These are phyloP conservation scores for Nannospalax galili DNA, from an alignment of 2,113 vertebrate species.

Conservation along the genomic window DNA sequence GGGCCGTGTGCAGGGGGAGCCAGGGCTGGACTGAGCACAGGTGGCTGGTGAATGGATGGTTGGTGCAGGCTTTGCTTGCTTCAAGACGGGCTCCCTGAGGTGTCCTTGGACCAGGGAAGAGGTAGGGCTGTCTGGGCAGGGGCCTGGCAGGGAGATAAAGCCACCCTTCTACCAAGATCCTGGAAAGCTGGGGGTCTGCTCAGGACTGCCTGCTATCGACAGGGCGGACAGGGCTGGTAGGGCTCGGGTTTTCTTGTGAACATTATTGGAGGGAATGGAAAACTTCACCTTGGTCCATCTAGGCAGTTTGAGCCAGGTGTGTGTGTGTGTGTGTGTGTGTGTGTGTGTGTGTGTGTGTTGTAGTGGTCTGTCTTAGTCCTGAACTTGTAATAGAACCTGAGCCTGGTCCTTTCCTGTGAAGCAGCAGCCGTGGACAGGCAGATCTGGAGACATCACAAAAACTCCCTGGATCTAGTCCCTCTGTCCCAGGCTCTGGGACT, in stretches of 20 bases:
- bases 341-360: neutral
- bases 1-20: accelerated
- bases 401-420: neutral
- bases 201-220: neutral
- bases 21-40: neutral
- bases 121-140: accelerated
- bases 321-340: neutral
- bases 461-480: neutral
- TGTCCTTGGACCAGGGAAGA: neutral
- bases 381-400: neutral
- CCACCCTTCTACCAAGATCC: neutral
- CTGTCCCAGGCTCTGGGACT: neutral
- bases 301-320: neutral
- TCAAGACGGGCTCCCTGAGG: neutral
- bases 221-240: neutral
- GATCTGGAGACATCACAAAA: neutral
- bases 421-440: accelerated
- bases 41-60: neutral
- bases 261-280: neutral
- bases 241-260: neutral
- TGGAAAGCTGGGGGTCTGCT: neutral
- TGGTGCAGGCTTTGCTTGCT: neutral
- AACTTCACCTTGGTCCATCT: too few relatives aligned
- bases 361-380: neutral
- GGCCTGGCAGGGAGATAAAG: neutral